Evolutionary conservation across 2,113 vertebrate genomes (phyloP).

Genomic region (Salvator merianae): DNA sequence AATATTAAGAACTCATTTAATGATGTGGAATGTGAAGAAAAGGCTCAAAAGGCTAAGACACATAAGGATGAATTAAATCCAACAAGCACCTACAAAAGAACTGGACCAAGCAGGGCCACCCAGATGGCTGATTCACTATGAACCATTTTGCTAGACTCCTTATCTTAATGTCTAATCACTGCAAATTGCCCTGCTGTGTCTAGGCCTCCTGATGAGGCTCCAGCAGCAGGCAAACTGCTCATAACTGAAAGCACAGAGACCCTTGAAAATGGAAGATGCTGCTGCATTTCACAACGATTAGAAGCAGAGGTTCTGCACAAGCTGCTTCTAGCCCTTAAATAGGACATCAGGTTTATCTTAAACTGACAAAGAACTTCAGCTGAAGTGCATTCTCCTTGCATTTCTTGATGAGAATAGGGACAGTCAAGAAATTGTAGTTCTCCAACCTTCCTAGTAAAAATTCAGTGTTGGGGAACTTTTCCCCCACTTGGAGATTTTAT

Average conservation of each 20-base stretch:
- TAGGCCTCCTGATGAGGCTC: not conserved
- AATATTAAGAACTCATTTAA: not conserved
- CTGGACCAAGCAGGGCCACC: conserved; percentile 57
- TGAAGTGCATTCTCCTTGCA: not conserved
- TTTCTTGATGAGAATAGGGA: not conserved
- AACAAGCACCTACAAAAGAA: conserved; percentile 37
- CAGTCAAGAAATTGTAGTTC: too few relatives aligned
- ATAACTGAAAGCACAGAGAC: not conserved
- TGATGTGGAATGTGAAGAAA: not conserved
- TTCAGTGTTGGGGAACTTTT: too few relatives aligned
- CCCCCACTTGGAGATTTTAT: too few relatives aligned
- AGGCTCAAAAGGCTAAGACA: conserved; percentile 16
- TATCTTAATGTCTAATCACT: conserved; percentile 43
- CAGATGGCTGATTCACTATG: conserved; percentile 64
- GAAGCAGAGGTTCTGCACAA: accelerated
- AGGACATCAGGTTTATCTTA: accelerated
- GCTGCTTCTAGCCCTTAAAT: not conserved
- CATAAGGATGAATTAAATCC: conserved; percentile 38
- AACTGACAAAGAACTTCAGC: not conserved
- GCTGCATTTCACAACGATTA: not conserved
- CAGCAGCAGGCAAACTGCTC: not conserved
- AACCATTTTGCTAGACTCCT: conserved; percentile 57
- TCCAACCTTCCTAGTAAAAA: not conserved
- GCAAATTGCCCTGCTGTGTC: conserved; percentile 59
- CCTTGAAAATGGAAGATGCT: not conserved